Percentiles rank a stretch among this genome's conserved stretches.
These are phyloP conservation scores for Formica exsecta DNA, from an alignment of 1,140 invertebrate genomes.

Conservation along the genomic window DNA sequence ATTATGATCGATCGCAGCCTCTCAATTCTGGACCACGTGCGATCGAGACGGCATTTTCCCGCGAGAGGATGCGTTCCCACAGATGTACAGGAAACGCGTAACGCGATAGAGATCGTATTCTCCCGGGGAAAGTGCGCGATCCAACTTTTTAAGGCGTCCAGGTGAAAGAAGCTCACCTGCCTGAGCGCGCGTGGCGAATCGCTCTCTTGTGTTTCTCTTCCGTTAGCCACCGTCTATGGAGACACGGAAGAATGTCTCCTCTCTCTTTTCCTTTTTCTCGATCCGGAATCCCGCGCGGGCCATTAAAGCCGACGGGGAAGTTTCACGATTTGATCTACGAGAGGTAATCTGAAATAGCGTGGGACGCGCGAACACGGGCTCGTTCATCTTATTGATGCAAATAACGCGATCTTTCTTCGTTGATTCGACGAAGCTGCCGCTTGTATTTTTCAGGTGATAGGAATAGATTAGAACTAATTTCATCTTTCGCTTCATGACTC, in stretches of 20 bases:
- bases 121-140: slow-evolving; percentile 57
- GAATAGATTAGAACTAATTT: slow-evolving; percentile 35
- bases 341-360: slow-evolving; percentile 48
- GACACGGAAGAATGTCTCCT: slow-evolving; percentile 40
- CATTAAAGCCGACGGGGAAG: slow-evolving; percentile 47
- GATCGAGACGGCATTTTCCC: slow-evolving; percentile 16
- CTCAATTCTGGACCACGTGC: slow-evolving; percentile 1
- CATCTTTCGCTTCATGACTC: not conserved
- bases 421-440: slow-evolving; percentile 15
- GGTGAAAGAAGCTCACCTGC: slow-evolving; percentile 57
- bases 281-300: slow-evolving; percentile 39
- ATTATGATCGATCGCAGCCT: slow-evolving; percentile 30
- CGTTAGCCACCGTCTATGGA: slow-evolving; percentile 22
- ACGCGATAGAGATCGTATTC: slow-evolving; percentile 38
- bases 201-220: slow-evolving; percentile 39
- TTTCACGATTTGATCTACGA: slow-evolving; percentile 63
- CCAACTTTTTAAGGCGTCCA: slow-evolving; percentile 42
- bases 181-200: not conserved
- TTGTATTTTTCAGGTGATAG: slow-evolving; percentile 12
- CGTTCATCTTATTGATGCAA: slow-evolving; percentile 56
- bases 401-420: slow-evolving; percentile 46
- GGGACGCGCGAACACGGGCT: slow-evolving; percentile 26
- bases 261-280: not conserved
- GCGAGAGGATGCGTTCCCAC: slow-evolving; percentile 50
- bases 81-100: slow-evolving; percentile 11